Base-by-base conservation (phyloP, 2,797 vertebrate genomes). In the Ctenochaetus hawaiiensis region DNA sequence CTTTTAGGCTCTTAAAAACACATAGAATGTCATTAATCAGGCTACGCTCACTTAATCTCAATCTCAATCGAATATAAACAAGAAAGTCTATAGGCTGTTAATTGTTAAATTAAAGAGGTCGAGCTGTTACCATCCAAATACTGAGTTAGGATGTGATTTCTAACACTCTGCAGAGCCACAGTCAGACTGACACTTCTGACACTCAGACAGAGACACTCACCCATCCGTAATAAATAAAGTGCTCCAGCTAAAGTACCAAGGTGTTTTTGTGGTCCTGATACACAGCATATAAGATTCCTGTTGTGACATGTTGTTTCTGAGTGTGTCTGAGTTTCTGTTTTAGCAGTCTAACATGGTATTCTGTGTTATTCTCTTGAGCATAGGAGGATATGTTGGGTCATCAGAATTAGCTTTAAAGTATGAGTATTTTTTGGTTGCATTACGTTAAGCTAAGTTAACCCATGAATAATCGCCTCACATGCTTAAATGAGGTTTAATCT, bases 401-500 rank as follows among this genome's bases (percentile, higher is more conserved):
- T 65, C 60, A 63, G 80, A 93, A 91, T 91, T 87, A 91, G 67
- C 75, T 66, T 41, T n/a, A 62, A 78, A 77, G 70, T 83, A 67
- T 77, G 80, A 82, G 77, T 73, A 79, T 88, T 81, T 84, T 89
- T 89, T 89, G 57, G 68, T 82, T 86, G 83, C 89, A 74, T 89
- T 81, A 77, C 74, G 85, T 85, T 89, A 85, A 87, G 79, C 73
- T 85, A 80, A 77, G 18, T 91, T 91, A 86, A 84, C 84, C 79
- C 81, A 85, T 90, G 80, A 94, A 91, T 93, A 93, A 91, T 93
- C 72, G 44, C 77, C 86, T 82, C 69, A 53, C 87, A 41, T 81
- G 79, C 88, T 84, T 84, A 89, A 93, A 88, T 86, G 83, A 90
- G 82, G 47, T 82, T 88, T 93, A 91, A 94, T 94, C 91, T 89